A percentile compares a stretch with the other conserved stretches of the same genome.
These are phyloP conservation scores for Drosophila pallidifrons DNA, from an alignment of 1,140 invertebrate species.

Conservation along the genomic window DNA sequence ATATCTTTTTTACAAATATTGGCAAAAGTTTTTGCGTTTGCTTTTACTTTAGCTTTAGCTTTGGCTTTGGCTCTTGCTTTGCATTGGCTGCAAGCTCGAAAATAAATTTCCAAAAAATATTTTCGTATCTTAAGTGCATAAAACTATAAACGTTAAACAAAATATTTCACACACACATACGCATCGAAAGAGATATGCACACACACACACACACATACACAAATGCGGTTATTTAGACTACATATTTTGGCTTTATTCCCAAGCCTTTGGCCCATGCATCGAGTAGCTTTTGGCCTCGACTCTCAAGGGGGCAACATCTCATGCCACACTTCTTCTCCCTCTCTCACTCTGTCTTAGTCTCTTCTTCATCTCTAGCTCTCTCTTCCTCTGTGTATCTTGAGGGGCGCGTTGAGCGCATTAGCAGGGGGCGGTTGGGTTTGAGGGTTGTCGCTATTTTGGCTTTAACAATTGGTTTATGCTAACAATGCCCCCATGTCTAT, in stretches of 20 bases:
- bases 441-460: slow-evolving; percentile 74
- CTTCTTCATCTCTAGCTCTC: background rate
- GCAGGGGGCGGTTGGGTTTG: slow-evolving; percentile 41
- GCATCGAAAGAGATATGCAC: background rate
- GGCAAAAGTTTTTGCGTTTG: slow-evolving; percentile 76
- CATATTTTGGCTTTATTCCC: slow-evolving; percentile 76
- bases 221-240: slow-evolving; percentile 78
- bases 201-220: slow-evolving; percentile 28
- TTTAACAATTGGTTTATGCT: slow-evolving; percentile 79
- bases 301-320: slow-evolving; percentile 43
- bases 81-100: slow-evolving; percentile 31
- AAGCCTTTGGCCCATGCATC: slow-evolving; percentile 65
- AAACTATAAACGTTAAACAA: slow-evolving; percentile 84
- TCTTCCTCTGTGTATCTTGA: slow-evolving; percentile 45
- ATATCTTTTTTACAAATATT: slow-evolving; percentile 83
- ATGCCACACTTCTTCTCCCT: slow-evolving; percentile 19
- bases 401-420: slow-evolving; percentile 77
- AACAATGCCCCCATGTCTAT: slow-evolving; percentile 58
- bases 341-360: background rate
- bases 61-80: slow-evolving; percentile 37
- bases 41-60: slow-evolving; percentile 61
- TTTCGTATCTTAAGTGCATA: slow-evolving; percentile 81
- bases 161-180: slow-evolving; percentile 70
- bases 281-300: slow-evolving; percentile 68
- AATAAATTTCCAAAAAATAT: slow-evolving; percentile 71